These are phyloP conservation scores for Spheniscus humboldti DNA, from an alignment of 2,797 vertebrate species.

Conservation along the genomic window DNA sequence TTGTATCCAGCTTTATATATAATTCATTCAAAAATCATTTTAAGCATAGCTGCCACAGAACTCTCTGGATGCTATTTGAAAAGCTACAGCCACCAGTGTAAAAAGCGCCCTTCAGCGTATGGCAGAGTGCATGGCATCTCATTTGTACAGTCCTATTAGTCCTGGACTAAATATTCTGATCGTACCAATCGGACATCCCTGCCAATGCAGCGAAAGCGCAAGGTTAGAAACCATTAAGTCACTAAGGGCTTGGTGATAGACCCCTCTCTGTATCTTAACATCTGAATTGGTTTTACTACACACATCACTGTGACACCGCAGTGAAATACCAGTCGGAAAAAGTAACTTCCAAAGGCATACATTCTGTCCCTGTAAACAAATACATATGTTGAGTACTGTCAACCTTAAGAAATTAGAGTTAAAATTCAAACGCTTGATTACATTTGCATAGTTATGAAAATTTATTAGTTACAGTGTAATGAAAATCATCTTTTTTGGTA, in stretches of 20 bases:
- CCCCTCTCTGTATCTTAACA: neutral
- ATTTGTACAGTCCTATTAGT: neutral
- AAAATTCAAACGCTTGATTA: slow-evolving; percentile 9
- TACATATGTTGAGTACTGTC: neutral
- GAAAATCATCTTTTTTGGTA: slow-evolving; percentile 55
- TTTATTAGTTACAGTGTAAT: slow-evolving; percentile 66
- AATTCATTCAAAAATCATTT: neutral
- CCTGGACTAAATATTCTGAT: neutral
- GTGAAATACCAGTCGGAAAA: neutral
- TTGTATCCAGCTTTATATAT: neutral
- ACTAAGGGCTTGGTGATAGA: neutral
- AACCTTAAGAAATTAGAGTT: neutral
- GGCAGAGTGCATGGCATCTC: neutral
- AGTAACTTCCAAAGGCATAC: neutral
- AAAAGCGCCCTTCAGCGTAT: rapidly evolving
- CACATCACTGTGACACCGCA: neutral
- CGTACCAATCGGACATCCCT: rapidly evolving
- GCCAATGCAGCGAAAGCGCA: neutral
- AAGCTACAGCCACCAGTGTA: neutral
- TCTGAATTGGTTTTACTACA: neutral
- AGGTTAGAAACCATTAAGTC: neutral
- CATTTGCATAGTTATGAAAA: slow-evolving; percentile 59
- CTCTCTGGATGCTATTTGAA: neutral
- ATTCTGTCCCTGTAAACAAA: neutral
- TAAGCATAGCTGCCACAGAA: neutral